A percentile compares a stretch with the other conserved stretches of the same genome.
These are phyloP conservation scores for Zingel zingel DNA, from an alignment of 2,113 vertebrate genomes.

Conservation along the genomic window DNA sequence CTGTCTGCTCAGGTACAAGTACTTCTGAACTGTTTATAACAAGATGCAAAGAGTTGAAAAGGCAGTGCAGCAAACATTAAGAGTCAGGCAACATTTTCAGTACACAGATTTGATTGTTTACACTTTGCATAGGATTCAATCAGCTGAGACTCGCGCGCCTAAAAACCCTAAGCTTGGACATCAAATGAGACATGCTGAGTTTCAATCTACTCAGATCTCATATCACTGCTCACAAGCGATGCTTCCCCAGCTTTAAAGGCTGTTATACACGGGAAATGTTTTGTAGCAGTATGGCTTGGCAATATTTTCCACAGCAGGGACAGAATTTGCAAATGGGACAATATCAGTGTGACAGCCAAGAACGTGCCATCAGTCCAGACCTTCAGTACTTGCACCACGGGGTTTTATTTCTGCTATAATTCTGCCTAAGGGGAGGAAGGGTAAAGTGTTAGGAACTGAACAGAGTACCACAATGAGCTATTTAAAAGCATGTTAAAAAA, in stretches of 20 bases:
- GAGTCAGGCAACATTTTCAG: not conserved
- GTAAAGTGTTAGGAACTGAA: slow-evolving; percentile 33
- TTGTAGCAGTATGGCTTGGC: slow-evolving; percentile 5
- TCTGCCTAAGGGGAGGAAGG: slow-evolving; percentile 12
- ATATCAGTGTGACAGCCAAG: slow-evolving; percentile 55
- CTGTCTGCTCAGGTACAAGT: not conserved
- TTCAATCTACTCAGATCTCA: slow-evolving; percentile 57
- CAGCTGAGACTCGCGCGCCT: slow-evolving; percentile 15
- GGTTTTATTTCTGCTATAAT: slow-evolving; percentile 8
- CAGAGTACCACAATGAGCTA: not conserved
- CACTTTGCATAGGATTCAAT: slow-evolving; percentile 20
- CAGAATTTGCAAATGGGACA: slow-evolving; percentile 56
- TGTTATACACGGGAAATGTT: slow-evolving; percentile 9
- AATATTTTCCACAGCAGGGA: slow-evolving; percentile 58
- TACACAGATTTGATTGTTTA: slow-evolving; percentile 7
- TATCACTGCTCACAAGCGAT: slow-evolving; percentile 42
- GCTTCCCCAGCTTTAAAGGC: slow-evolving; percentile 22
- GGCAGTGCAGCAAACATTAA: slow-evolving; percentile 1
- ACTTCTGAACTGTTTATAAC: too few relatives aligned
- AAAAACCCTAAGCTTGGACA: slow-evolving; percentile 29
- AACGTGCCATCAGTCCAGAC: slow-evolving; percentile 45
- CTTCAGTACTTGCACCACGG: slow-evolving; percentile 7
- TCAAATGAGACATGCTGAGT: slow-evolving; percentile 56
- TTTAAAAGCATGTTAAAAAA: slow-evolving; percentile 3
- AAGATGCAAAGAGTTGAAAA: not conserved